Evolutionary conservation across 2,797 vertebrate species (phyloP).

Genomic region (Ataeniobius toweri): DNA sequence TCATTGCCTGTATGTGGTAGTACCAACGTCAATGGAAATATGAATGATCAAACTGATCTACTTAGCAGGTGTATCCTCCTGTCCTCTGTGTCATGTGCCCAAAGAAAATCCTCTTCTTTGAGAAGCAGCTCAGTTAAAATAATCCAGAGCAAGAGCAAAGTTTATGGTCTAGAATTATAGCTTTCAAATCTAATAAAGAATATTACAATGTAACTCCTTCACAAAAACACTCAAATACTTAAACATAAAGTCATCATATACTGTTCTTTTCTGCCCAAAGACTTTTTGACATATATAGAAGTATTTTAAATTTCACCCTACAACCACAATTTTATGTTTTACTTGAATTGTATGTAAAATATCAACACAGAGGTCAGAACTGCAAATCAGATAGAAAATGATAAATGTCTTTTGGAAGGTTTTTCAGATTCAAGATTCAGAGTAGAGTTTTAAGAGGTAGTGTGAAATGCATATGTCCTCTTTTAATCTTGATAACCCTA

Average conservation of each 20-base stretch:
- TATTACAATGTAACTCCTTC: neutral
- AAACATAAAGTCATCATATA: neutral
- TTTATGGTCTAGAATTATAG: neutral
- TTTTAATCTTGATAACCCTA: neutral
- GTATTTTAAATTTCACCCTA: neutral
- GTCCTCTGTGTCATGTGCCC: slow-evolving; percentile 55
- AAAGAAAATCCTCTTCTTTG: slow-evolving; percentile 43
- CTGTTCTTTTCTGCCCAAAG: neutral
- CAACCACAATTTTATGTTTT: neutral
- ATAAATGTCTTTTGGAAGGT: neutral
- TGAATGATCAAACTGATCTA: slow-evolving; percentile 56
- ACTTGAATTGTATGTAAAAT: neutral
- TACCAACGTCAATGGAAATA: slow-evolving; percentile 46
- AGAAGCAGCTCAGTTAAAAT: slow-evolving; percentile 4
- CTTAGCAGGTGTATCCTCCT: slow-evolving; percentile 55
- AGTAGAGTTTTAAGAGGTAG: neutral
- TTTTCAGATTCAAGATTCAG: neutral
- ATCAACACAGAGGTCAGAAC: neutral
- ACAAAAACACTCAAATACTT: neutral
- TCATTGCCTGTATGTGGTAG: slow-evolving; percentile 21
- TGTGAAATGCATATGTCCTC: neutral
- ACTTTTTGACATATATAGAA: neutral
- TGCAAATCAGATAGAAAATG: neutral
- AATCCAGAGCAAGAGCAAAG: neutral
- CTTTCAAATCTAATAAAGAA: neutral